Percentiles rank a stretch among this genome's conserved stretches.
Conservation (phyloP, 1,140 invertebrate genomes). For the Bombus consobrinus region DNA sequence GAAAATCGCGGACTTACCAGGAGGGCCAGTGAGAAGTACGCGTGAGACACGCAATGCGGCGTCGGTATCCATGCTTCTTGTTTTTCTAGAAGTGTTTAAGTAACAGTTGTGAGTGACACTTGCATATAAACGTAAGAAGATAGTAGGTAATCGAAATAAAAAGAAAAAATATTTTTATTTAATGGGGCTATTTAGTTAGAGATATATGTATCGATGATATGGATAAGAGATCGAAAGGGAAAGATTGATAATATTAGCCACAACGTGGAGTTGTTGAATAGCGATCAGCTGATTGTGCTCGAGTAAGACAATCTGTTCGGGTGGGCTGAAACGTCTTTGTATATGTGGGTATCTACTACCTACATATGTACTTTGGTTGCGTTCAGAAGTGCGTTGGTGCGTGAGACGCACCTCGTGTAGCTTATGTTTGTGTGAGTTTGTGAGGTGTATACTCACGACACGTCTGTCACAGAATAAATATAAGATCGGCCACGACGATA, state of each 20-base stretch:
- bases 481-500: slow-evolving; percentile 39
- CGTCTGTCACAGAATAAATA: slow-evolving; percentile 52
- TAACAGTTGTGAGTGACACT: slow-evolving; percentile 13
- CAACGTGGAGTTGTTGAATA: slow-evolving; percentile 14
- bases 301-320: slow-evolving; percentile 44
- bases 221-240: too few relatives aligned
- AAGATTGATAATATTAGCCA: background rate
- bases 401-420: slow-evolving; percentile 41
- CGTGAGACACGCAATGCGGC: slow-evolving; percentile 41
- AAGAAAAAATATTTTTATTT: background rate
- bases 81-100: slow-evolving; percentile 34
- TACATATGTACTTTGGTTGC: background rate
- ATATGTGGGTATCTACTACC: slow-evolving; percentile 15
- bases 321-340: slow-evolving; percentile 28
- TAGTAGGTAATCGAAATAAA: background rate
- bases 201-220: background rate
- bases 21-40: slow-evolving; percentile 69
- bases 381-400: slow-evolving; percentile 27
- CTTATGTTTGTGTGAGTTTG: slow-evolving; percentile 13
- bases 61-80: slow-evolving; percentile 48
- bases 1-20: slow-evolving; percentile 59
- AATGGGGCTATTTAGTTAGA: background rate
- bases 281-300: slow-evolving; percentile 64
- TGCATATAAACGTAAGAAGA: background rate
- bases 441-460: slow-evolving; percentile 35